Evolutionary conservation across 2,797 vertebrate species (phyloP).

Genomic region (Pseudomugil tenellus): DNA sequence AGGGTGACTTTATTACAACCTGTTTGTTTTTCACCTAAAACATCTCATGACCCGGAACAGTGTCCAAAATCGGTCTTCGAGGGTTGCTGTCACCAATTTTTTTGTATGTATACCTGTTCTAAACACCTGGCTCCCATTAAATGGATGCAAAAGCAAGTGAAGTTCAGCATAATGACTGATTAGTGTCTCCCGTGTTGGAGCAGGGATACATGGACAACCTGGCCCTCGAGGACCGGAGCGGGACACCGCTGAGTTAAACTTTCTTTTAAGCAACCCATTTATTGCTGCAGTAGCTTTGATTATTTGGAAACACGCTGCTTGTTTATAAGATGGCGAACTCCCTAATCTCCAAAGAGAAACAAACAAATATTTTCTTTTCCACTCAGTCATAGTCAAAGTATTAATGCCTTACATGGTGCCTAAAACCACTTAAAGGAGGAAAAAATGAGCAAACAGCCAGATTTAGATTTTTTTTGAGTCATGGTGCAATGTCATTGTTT

Average conservation of each 20-base stretch:
- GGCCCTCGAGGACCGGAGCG: too few relatives aligned
- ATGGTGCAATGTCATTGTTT: constrained; percentile 15
- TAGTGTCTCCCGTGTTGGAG: too few relatives aligned
- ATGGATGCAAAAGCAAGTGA: too few relatives aligned
- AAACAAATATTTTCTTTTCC: neutral
- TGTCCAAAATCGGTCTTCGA: too few relatives aligned
- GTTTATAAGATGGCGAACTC: constrained; percentile 34
- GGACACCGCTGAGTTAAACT: too few relatives aligned
- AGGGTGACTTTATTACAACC: neutral
- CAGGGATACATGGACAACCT: too few relatives aligned
- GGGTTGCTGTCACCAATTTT: too few relatives aligned
- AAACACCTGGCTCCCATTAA: too few relatives aligned
- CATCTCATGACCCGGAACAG: constrained; percentile 28
- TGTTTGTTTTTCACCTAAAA: constrained; percentile 26
- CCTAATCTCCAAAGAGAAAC: constrained; percentile 13
- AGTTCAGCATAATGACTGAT: too few relatives aligned
- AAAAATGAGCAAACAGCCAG: neutral
- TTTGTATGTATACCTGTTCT: too few relatives aligned
- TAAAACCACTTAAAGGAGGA: neutral
- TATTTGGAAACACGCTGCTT: constrained; percentile 18
- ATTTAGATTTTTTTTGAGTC: constrained; percentile 9
- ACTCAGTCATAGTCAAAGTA: neutral
- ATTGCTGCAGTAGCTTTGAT: constrained; percentile 15
- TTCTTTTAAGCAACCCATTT: constrained; percentile 30
- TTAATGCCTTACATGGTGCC: neutral